Base-by-base conservation (phyloP, 2,888 invertebrate genomes). In the Lottia scabra region DNA sequence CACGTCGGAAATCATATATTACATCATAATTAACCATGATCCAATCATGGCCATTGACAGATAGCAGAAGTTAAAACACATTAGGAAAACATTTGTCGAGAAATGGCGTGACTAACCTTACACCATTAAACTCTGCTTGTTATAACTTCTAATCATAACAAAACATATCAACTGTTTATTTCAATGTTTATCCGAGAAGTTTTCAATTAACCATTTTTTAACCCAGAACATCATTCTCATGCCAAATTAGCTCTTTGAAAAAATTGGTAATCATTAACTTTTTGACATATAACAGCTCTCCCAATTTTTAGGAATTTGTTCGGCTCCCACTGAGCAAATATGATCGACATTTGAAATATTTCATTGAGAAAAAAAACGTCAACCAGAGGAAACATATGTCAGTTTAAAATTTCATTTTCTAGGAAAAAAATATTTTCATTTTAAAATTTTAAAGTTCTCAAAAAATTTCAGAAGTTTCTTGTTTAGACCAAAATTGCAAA, bases 101-200 rank as follows among this genome's bases (percentile, higher is more conserved):
- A 56, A 56, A 38, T 38, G 56, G 19, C 56, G 19, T 23, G 56
- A 23, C 56, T 56, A 23, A 56, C 19, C 56, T 23, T 23, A 23
- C 19, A 56, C 56, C 56, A 56, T 56, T 56, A 23, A 56, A 56
- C 56, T 56, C 56, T 19, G 56, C 56, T 56, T 38, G 38, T 38
- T 56, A 56, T 56, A 56, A 56, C 56, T 56, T 56, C 56, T 56
- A 23, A 56, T 56, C 56, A 56, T 56, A 56, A 56, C 56, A 56
- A 38, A 19, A 56, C 56, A 56, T 23, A 56, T 23, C 23, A 23
- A 23, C 23, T 56, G 56, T 56, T 56, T 56, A 56, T 56, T 56
- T 56, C 56, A 23, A 56, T 56, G 56, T 56, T 56, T 56, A 56
- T 56, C 19, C 10, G 56, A 19, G 19, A 23, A 56, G 56, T 23